These are phyloP conservation scores for Cairina moschata DNA, from an alignment of 2,113 vertebrate species.

Conservation along the genomic window DNA sequence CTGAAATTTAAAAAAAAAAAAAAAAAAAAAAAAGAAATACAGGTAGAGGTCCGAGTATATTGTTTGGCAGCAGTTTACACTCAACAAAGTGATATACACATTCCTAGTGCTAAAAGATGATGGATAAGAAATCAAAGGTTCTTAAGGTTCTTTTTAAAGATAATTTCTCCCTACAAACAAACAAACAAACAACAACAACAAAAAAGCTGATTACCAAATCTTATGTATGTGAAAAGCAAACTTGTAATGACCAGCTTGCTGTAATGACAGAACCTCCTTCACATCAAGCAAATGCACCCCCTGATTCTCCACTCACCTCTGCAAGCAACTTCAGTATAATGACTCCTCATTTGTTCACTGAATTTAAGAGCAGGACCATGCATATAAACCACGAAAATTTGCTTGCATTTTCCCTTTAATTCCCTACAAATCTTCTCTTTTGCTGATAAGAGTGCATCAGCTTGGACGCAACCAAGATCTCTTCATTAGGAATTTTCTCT, in stretches of 20 bases:
- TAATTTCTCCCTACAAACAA: background rate
- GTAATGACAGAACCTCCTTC: background rate
- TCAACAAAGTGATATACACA: background rate
- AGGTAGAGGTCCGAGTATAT: background rate
- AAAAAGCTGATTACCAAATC: background rate
- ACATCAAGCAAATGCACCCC: background rate
- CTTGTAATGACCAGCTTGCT: background rate
- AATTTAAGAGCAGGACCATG: background rate
- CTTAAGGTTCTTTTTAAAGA: background rate
- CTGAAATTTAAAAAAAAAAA: background rate
- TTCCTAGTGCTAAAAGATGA: background rate
- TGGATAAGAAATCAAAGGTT: background rate
- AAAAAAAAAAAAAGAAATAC: background rate
- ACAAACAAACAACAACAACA: too few species aligned
- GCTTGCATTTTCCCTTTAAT: background rate
- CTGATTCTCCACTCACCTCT: background rate
- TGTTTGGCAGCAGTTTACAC: background rate
- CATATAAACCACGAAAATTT: background rate
- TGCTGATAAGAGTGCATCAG: background rate
- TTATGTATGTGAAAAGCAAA: background rate
- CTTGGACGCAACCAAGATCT: background rate
- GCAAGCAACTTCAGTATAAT: background rate
- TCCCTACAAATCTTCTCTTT: background rate
- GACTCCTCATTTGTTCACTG: background rate
- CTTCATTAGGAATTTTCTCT: slow-evolving; percentile 9